Evolutionary conservation across 23 tunicate species (phyloP), one percentile per base, ranked within the genome.

Genomic region (Trididemnum clinides): DNA sequence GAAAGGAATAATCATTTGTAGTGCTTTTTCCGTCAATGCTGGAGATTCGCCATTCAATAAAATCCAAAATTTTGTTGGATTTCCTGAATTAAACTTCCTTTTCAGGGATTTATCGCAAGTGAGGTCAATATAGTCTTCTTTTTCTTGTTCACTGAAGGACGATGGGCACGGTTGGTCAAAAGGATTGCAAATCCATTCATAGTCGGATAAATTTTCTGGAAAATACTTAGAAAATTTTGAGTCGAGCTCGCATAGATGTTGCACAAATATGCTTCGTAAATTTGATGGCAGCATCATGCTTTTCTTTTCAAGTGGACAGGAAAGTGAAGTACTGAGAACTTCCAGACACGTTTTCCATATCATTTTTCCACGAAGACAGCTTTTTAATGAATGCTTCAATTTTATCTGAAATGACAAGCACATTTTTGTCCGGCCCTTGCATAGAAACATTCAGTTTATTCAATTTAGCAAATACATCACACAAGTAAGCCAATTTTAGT

Each of bases 351-450:
- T 30, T 78, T 78, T 15, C 83, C 50, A 78, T 78, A 51, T 78
- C 66, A 18, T 78, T 30, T 28, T 78, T 78, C 83, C 66, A 50
- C 66, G 51, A 78, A 50, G 65, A 51, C 66, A 78, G 66, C 83
- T 78, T 78, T 78, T 50, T 78, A 50, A 78, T 51, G 83, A 78
- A 78, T 26, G 39, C 83, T 78, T 34, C 83, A 51, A 78, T 51
- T 78, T 78, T 29, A 78, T 78, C 83, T 78, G 66, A 78, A 78
- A 50, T 28, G 83, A 51, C 83, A 78, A 78, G 83, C 83, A 26
- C 37, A n/a, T 78, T 78, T 50, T 78, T 78, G 28, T 54, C 83
- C 23, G 64, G 83, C 65, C 66, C 37, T 78, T 51, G 37, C 83
- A 78, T 78, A 78, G 49, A 51, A 78, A 78, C 29, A 51, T 78